Conservation (phyloP, 2,113 vertebrate species). For the Corythoichthys intestinalis region DNA sequence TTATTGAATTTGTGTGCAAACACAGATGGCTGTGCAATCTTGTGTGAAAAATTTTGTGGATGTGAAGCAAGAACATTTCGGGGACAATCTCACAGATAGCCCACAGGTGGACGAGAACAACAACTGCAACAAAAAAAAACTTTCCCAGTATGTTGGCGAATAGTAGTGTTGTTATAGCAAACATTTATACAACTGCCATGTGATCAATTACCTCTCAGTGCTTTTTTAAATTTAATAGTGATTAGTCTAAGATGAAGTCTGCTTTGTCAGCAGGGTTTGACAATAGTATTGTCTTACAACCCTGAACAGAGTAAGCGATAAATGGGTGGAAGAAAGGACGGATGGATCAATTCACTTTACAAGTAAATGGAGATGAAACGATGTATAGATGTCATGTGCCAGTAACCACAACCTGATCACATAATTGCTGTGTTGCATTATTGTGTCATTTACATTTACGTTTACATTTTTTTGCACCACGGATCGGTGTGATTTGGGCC, state of each 20-base stretch:
- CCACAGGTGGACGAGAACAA: conserved; percentile 18
- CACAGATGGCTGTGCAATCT: conserved; percentile 10
- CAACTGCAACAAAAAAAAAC: conserved; percentile 4
- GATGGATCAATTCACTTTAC: background rate
- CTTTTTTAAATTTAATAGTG: no score
- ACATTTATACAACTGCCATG: no score
- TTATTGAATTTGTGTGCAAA: conserved; percentile 23
- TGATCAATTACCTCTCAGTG: no score
- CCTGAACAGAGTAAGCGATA: background rate
- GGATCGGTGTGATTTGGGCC: no score
- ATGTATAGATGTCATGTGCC: conserved; percentile 22
- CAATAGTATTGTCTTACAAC: no score
- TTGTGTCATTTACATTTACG: conserved; percentile 15
- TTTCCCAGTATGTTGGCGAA: background rate
- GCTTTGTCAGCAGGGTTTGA: no score
- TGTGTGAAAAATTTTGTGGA: conserved; percentile 2
- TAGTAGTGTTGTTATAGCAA: no score
- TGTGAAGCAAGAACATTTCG: background rate
- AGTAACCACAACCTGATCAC: conserved; percentile 37
- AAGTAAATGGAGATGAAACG: background rate
- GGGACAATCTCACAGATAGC: conserved; percentile 11
- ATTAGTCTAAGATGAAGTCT: no score
- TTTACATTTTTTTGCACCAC: no score
- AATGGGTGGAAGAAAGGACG: background rate
- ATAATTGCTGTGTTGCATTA: conserved; percentile 22